Base-by-base conservation (phyloP, 2,797 vertebrate species). In the Hippopotamyrus pictus region DNA sequence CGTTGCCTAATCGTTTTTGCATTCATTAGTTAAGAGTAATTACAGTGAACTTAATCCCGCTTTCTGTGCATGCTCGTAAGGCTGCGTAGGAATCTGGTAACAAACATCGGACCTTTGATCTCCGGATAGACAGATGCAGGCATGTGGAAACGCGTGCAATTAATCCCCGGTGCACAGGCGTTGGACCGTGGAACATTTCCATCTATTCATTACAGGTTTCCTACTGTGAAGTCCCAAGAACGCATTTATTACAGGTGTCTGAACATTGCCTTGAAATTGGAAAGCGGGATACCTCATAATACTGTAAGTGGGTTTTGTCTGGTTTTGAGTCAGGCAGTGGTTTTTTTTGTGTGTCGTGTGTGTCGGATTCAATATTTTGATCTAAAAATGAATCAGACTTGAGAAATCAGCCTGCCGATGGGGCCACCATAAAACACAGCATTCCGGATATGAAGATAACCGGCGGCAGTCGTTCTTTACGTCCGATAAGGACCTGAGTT, bases 331-430 rank as follows among this genome's bases (percentile, higher is more conserved):
- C 90, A 92, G 93, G 93, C 89, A 5, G 48, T 54, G 54, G 44
- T 46, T 57, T 88, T 79, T 17, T 65, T 22, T 86, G 50, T 88
- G 82, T 41, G 76, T 25, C 41, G 48, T 86, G 82, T 82, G 48
- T 88, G 82, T 73, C 85, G 46, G 92, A 91, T 85, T 25, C 57
- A 93, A 93, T 94, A 93, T 94, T 94, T 94, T 93, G 92, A 94
- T 91, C 93, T 89, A 88, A 94, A 95, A 94, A 94, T 91, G 91
- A 11, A 87, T 91, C 93, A 92, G 92, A 92, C 88, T 90, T 90
- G 91, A 94, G 91, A 94, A 92, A 89, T 91, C 86, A 88, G n/a
- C 89, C 90, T 89, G 89, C 88, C 90, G 89, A 89, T 91, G 89
- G 88, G 53, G 69, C n/a, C 65, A 85, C 29, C 76, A 22, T 62